Percentiles rank a stretch among this genome's conserved stretches.
These are phyloP conservation scores for Lamprologus ornatipinnis DNA, from an alignment of 2,113 vertebrate genomes.

Conservation along the genomic window DNA sequence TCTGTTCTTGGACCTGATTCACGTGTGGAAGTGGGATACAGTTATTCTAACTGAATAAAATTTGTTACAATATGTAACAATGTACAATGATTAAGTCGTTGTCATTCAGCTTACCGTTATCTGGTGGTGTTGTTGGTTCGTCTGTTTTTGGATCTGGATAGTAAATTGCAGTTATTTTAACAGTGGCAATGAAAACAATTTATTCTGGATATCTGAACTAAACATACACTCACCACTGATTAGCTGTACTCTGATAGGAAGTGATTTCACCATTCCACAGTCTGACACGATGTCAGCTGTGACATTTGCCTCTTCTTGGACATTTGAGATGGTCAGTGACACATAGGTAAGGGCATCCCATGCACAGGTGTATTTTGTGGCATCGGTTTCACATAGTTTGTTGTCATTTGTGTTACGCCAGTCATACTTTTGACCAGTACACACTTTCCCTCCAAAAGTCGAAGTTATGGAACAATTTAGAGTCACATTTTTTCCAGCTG, in stretches of 20 bases:
- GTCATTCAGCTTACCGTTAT: fast-evolving
- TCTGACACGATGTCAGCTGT: fast-evolving
- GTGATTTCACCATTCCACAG: fast-evolving
- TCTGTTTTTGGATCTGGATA: neutral
- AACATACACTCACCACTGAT: neutral
- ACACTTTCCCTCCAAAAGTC: neutral
- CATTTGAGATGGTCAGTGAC: neutral
- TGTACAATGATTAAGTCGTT: neutral
- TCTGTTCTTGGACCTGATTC: no score
- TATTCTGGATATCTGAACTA: neutral
- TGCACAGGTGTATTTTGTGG: fast-evolving
- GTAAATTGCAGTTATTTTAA: neutral
- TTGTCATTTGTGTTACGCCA: fast-evolving
- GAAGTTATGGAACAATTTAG: neutral
- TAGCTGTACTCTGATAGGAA: neutral
- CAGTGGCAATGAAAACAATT: neutral
- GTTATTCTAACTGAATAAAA: neutral
- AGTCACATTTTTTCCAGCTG: neutral
- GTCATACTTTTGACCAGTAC: fast-evolving
- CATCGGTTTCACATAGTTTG: fast-evolving
- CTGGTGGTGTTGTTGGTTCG: neutral
- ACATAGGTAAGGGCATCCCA: neutral
- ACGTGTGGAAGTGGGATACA: neutral
- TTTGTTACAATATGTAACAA: neutral
- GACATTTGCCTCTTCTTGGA: fast-evolving